A percentile compares a stretch with the other conserved stretches of the same genome.
phyloP scores from a whole-genome alignment of 2,113 vertebrate genomes.

The Peromyscus polionotus region DNA sequence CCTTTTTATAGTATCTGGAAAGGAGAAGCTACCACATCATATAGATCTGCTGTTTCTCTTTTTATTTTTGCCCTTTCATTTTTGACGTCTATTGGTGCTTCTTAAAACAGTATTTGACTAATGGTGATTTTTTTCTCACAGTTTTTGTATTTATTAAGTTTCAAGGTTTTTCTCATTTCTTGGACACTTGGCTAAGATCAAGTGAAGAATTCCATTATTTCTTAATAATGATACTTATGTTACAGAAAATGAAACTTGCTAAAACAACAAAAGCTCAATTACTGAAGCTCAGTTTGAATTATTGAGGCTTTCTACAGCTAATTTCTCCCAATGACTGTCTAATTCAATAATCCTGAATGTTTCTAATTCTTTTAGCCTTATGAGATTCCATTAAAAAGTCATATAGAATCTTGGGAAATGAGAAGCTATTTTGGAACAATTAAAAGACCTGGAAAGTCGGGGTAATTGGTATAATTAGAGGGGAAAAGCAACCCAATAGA shows the following conservation, averaged over 20 bases:
- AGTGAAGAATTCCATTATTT: not conserved
- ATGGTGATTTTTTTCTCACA: not conserved
- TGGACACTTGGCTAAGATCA: not conserved
- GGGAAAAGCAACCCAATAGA: not conserved
- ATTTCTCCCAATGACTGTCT: not conserved
- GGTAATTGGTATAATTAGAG: not conserved
- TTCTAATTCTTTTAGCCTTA: conserved; percentile 12
- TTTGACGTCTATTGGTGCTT: not conserved
- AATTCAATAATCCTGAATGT: not conserved
- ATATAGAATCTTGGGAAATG: not conserved
- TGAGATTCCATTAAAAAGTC: not conserved
- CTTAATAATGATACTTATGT: conserved; percentile 26
- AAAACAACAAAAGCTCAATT: not conserved
- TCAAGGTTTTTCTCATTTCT: not conserved
- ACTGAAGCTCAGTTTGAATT: conserved; percentile 33
- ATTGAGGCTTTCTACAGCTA: not conserved
- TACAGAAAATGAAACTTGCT: conserved; percentile 20
- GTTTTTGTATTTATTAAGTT: conserved; percentile 34
- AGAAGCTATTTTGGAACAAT: conserved; percentile 7
- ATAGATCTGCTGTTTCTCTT: not conserved
- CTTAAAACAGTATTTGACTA: not conserved
- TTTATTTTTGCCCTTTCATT: not conserved
- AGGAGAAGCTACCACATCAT: not conserved
- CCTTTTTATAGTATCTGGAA: not conserved
- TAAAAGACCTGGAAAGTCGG: not conserved